A percentile compares a stretch with the other conserved stretches of the same genome.
Evolutionary conservation across 2,113 vertebrate genomes (phyloP).

Genomic region (Neomonachus schauinslandi): DNA sequence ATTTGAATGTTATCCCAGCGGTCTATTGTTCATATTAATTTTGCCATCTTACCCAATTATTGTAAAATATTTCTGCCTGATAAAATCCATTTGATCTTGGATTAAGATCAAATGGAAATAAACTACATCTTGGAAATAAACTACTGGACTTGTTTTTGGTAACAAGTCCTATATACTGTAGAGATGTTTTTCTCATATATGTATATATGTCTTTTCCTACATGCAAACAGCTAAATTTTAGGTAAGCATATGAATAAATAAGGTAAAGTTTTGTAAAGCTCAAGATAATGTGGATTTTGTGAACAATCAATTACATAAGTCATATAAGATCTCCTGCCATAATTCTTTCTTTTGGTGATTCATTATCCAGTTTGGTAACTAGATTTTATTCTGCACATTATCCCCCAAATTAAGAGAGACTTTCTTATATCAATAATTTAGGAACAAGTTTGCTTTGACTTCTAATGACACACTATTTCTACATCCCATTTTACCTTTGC

Average conservation of each 20-base stretch:
- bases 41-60: background rate
- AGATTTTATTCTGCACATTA: constrained; percentile 14
- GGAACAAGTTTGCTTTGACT: background rate
- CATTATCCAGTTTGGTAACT: background rate
- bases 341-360: background rate
- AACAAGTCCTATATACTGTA: background rate
- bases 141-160: background rate
- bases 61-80: constrained; percentile 5
- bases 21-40: background rate
- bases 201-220: background rate
- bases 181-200: background rate
- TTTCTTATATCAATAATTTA: background rate
- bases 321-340: background rate
- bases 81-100: background rate
- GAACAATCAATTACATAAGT: background rate
- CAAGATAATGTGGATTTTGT: background rate
- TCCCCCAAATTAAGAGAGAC: background rate
- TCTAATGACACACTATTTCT: background rate
- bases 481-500: background rate
- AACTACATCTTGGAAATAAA: background rate
- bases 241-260: background rate
- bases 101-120: background rate
- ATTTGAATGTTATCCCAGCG: background rate
- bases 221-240: constrained; percentile 5
- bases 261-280: background rate